Conservation (phyloP, 2,797 vertebrate genomes). For the Danio kyathit region DNA sequence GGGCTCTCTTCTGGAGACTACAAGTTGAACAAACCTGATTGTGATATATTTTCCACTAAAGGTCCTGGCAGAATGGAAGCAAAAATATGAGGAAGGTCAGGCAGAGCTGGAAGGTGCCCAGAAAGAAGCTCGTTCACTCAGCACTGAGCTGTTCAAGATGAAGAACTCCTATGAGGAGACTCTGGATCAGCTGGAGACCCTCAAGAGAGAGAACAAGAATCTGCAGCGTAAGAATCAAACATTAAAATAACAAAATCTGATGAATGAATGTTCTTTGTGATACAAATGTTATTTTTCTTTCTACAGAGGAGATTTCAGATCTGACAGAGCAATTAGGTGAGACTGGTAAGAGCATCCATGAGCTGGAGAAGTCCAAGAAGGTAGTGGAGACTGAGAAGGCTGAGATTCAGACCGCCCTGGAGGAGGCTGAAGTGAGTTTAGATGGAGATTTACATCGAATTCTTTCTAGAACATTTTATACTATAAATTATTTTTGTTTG, state of each 20-base stretch:
- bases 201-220: slow-evolving; percentile 90
- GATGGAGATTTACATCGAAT: neutral
- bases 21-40: neutral
- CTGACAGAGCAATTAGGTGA: slow-evolving; percentile 61
- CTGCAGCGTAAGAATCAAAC: slow-evolving; percentile 69
- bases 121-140: slow-evolving; percentile 85
- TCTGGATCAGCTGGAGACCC: slow-evolving; percentile 86
- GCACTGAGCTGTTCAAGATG: slow-evolving; percentile 90
- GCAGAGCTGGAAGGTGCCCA: slow-evolving; percentile 86
- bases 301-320: slow-evolving; percentile 10
- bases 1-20: neutral
- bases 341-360: slow-evolving; percentile 85
- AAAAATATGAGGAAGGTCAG: slow-evolving; percentile 87
- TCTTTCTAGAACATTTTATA: neutral
- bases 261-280: neutral
- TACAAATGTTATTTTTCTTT: neutral
- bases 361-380: slow-evolving; percentile 88
- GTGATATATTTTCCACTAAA: slow-evolving; percentile 4
- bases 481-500: neutral
- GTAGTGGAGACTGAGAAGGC: slow-evolving; percentile 85
- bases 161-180: slow-evolving; percentile 89
- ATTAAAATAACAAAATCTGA: neutral
- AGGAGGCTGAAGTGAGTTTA: slow-evolving; percentile 85
- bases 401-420: slow-evolving; percentile 85
- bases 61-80: slow-evolving; percentile 84